Evolutionary conservation across 1,140 invertebrate genomes (phyloP), one percentile per base, ranked within the genome.

Genomic region (Drosophila serrata): DNA sequence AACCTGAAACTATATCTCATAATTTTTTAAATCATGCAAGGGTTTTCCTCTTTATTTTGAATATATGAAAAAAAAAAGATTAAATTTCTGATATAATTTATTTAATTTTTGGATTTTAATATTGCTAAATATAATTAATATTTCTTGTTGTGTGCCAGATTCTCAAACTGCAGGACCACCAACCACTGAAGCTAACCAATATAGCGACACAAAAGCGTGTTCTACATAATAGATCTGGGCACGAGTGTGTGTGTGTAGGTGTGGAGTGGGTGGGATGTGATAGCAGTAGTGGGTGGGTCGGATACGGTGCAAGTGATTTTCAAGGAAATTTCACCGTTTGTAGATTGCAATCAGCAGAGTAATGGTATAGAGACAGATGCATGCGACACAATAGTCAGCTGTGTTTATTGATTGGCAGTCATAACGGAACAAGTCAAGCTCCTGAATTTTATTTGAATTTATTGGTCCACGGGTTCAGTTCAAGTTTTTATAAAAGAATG

Each of bases 131-230:
- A 9, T 1, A 13, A 33, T 17, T 1, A 4, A 19, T 35, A 35
- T 53, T 53, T 37, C 29, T n/a, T n/a, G 7, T 11, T 37, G 19
- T 53, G 33, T 53, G 19, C 9, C 13, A 57, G 24, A 58, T 33
- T 15, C 12, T 17, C 27, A 24, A 29, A 17, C 59, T 61, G 24
- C n/a, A 39, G 49, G 39, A 63, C 69, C 51, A 35, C 45, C 57
- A 64, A 63, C 75, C 70, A 75, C 80, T 48, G 56, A 77, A 69
- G 69, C 69, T 63, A 82, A 82, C 75, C 80, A 68, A 81, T 56
- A 56, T 56, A 53, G 33, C 63, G 63, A 61, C 58, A 78, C 33
- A 65, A 61, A 76, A 78, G 49, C 56, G 42, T 55, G 69, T 55
- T 33, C 63, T 72, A 65, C 69, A 49, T 67, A 53, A 55, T 74